Evolutionary conservation across 1,140 invertebrate genomes (phyloP).

Genomic region (Gryon sp.): DNA sequence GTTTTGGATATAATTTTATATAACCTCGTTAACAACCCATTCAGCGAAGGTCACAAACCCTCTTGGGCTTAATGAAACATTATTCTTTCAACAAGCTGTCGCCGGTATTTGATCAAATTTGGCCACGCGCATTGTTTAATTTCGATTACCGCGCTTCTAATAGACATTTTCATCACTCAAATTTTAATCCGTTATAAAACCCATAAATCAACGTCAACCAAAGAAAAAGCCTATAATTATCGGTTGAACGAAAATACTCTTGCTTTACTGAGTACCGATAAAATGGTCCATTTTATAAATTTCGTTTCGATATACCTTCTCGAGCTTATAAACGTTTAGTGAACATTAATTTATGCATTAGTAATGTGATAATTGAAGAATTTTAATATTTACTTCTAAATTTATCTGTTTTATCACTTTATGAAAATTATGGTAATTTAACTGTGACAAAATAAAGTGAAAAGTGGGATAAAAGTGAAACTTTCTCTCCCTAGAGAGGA

Average conservation of each 20-base stretch:
- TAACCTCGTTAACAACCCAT: slow-evolving; percentile 35
- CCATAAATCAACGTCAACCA: slow-evolving; percentile 38
- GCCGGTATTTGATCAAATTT: slow-evolving; percentile 30
- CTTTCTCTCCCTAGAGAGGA: too few relatives aligned
- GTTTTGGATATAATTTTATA: slow-evolving; percentile 1
- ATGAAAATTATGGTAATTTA: too few relatives aligned
- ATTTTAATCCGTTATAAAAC: slow-evolving; percentile 31
- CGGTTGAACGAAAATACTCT: slow-evolving; percentile 11
- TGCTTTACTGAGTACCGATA: slow-evolving; percentile 6
- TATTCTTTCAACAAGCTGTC: slow-evolving; percentile 46
- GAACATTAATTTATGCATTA: too few relatives aligned
- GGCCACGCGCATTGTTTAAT: slow-evolving; percentile 30
- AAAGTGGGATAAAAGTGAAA: too few relatives aligned
- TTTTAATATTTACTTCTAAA: too few relatives aligned
- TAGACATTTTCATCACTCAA: slow-evolving; percentile 43
- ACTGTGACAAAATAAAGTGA: too few relatives aligned
- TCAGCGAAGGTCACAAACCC: neutral
- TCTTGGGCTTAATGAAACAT: slow-evolving; percentile 43
- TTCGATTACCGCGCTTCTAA: slow-evolving; percentile 35
- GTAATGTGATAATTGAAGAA: too few relatives aligned
- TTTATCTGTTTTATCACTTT: too few relatives aligned
- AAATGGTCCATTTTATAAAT: slow-evolving; percentile 12
- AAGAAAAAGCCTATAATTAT: slow-evolving; percentile 43
- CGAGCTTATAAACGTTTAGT: too few relatives aligned
- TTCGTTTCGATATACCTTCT: too few relatives aligned